Conservation (phyloP, 2,888 invertebrate genomes). For the Hemistola chrysoprasaria region DNA sequence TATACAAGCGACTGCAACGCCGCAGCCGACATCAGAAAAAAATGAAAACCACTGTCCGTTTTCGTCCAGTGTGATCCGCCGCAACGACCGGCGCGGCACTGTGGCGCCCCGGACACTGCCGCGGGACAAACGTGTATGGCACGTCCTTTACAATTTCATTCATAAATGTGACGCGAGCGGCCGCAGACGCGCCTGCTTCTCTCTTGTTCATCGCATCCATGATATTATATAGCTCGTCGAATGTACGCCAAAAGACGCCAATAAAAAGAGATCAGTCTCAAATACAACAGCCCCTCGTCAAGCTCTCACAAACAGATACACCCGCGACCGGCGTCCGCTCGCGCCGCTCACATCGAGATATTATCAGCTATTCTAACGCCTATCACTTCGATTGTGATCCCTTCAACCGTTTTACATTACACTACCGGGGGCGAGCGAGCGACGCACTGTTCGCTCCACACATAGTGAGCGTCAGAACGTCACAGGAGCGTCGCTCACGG, state of each 20-base stretch:
- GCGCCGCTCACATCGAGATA: constrained; percentile 32
- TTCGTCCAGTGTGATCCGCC: constrained; percentile 11
- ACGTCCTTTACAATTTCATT: constrained; percentile 46
- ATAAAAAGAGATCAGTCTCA: constrained; percentile 26
- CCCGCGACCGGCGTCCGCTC: constrained; percentile 11
- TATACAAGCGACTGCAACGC: constrained; percentile 14
- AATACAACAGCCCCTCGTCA: constrained; percentile 10
- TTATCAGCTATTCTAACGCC: constrained; percentile 42
- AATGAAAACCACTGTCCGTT: constrained; percentile 14
- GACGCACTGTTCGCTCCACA: constrained; percentile 2
- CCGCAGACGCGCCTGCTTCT: constrained; percentile 5
- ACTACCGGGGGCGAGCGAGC: constrained; percentile 45
- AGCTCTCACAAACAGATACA: constrained; percentile 2
- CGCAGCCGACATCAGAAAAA: constrained; percentile 25
- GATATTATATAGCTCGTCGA: constrained; percentile 7
- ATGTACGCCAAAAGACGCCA: constrained; percentile 21
- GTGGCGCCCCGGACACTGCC: constrained; percentile 14
- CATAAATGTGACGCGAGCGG: constrained; percentile 19
- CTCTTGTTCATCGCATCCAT: background rate
- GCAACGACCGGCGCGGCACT: constrained; percentile 8
- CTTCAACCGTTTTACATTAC: constrained; percentile 65
- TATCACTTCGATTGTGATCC: constrained; percentile 67
- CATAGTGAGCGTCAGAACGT: background rate
- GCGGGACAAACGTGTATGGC: constrained; percentile 46
- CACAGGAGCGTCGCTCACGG: constrained; percentile 6